These are phyloP conservation scores for Bombus waltoni DNA, from an alignment of 1,140 invertebrate genomes.

Conservation along the genomic window DNA sequence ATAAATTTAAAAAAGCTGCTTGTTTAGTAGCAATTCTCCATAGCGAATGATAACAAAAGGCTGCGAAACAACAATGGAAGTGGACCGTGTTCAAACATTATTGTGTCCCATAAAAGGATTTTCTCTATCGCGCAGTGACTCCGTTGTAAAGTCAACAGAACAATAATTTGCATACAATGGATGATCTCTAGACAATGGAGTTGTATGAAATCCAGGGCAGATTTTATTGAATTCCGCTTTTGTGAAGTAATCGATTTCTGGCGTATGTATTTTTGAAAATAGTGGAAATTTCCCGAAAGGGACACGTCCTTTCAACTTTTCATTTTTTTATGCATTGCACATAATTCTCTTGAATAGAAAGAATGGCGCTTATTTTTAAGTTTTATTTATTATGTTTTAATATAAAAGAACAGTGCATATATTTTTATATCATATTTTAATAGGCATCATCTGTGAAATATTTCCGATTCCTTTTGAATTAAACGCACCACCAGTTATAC, in stretches of 20 bases:
- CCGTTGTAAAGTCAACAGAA: background rate
- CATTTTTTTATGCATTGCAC: background rate
- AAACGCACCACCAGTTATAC: background rate
- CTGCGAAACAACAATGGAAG: slow-evolving; percentile 1
- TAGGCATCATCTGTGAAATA: background rate
- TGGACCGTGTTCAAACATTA: slow-evolving; percentile 5
- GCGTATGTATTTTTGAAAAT: background rate
- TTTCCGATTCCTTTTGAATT: background rate
- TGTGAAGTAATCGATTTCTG: background rate
- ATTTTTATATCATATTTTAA: too few species aligned
- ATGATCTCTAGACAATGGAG: background rate
- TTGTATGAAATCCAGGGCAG: background rate
- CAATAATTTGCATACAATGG: slow-evolving; percentile 37
- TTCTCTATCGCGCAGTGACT: background rate
- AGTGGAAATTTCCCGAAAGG: background rate
- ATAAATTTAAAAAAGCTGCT: background rate
- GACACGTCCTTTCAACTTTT: background rate
- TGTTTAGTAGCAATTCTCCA: background rate
- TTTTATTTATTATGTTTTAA: background rate
- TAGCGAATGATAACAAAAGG: slow-evolving; percentile 16
- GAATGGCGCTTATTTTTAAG: background rate
- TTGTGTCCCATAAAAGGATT: slow-evolving; percentile 15
- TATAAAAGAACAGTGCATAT: background rate
- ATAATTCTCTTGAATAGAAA: background rate
- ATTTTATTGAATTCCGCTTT: background rate